These are phyloP conservation scores for Erpornis zantholeuca DNA, from an alignment of 2,113 vertebrate species.

Conservation along the genomic window DNA sequence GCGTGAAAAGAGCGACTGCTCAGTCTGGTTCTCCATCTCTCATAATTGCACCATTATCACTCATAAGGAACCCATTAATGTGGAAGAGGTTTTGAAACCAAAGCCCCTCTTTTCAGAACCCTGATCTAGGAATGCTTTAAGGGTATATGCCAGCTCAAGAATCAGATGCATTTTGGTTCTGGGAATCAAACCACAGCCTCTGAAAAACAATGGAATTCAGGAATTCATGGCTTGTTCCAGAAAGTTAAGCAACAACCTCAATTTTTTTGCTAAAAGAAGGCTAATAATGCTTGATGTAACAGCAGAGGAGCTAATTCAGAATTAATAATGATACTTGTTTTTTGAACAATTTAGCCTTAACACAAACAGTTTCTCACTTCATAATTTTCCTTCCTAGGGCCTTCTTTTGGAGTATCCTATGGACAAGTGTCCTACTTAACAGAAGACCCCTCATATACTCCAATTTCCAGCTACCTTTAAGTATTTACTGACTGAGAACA, in stretches of 20 bases:
- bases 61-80: conserved; percentile 68
- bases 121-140: conserved; percentile 71
- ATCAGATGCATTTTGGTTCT: conserved; percentile 72
- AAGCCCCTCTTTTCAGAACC: conserved; percentile 53
- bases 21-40: conserved; percentile 5
- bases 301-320: conserved; percentile 54
- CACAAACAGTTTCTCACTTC: neutral
- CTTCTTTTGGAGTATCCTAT: neutral
- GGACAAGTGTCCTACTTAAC: conserved; percentile 1
- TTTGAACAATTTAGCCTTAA: conserved; percentile 7
- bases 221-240: conserved; percentile 65
- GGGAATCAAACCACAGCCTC: conserved; percentile 65
- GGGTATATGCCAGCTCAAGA: conserved; percentile 68
- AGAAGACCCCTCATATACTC: conserved; percentile 2
- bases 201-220: conserved; percentile 69
- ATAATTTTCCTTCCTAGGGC: conserved; percentile 37
- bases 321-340: conserved; percentile 47
- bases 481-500: neutral
- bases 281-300: conserved; percentile 57
- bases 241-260: conserved; percentile 63
- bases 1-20: neutral
- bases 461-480: conserved; percentile 9
- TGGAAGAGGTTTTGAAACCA: conserved; percentile 60
- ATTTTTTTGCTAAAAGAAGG: conserved; percentile 55
- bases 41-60: conserved; percentile 18